phyloP scores from a whole-genome alignment of 2,113 vertebrate species.

The Eudyptes chrysolophus region DNA sequence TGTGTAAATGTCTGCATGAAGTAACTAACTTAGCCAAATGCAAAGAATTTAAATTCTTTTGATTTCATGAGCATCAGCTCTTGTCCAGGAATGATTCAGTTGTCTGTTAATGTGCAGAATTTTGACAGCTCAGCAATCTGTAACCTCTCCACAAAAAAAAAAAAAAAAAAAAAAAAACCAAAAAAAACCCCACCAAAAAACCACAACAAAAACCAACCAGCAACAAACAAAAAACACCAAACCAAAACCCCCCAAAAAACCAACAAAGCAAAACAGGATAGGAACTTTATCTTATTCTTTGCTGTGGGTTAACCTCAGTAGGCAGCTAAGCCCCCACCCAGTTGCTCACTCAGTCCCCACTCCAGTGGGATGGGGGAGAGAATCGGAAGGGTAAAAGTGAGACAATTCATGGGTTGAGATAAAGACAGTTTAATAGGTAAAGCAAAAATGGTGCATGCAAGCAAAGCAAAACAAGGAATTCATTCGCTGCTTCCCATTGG shows the following conservation, averaged over 20 bases:
- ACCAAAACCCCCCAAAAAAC: too few species aligned
- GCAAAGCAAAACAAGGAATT: background rate
- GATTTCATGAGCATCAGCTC: background rate
- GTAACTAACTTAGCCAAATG: background rate
- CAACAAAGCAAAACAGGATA: background rate
- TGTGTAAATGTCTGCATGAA: background rate
- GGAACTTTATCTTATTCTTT: background rate
- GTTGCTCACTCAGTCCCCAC: background rate
- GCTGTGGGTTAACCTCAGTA: background rate
- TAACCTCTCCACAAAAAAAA: background rate
- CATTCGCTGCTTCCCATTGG: too few species aligned
- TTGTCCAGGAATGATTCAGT: background rate
- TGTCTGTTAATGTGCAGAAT: background rate
- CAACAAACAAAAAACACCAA: too few species aligned
- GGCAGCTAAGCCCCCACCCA: background rate
- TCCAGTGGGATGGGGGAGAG: background rate
- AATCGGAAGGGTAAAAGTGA: background rate
- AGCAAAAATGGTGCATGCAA: background rate
- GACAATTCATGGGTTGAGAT: background rate
- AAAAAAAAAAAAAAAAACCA: too few species aligned
- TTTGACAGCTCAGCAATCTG: background rate
- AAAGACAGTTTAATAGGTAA: background rate
- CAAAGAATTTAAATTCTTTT: background rate
- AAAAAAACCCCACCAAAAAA: too few species aligned
- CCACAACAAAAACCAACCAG: too few species aligned